Conservation (phyloP, 2,888 invertebrate genomes). For the Eugnorisma glareosa region DNA sequence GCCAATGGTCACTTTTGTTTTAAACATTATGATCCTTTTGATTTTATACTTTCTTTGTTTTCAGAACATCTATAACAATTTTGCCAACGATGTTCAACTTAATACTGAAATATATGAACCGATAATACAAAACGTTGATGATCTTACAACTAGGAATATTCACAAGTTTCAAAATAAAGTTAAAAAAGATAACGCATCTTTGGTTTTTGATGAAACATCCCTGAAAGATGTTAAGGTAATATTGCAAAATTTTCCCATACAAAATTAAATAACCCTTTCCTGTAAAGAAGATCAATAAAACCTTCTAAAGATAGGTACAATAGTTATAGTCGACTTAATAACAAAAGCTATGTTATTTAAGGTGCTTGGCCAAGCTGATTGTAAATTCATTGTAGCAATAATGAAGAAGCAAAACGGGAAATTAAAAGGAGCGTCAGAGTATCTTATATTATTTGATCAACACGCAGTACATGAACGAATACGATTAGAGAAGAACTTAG, state of each 20-base stretch:
- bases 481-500: conserved; percentile 92
- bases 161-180: conserved; percentile 77
- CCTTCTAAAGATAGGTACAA: neutral
- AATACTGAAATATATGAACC: conserved; percentile 85
- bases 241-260: neutral
- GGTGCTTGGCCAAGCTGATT: conserved; percentile 94
- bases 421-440: conserved; percentile 80
- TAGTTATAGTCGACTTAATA: no score
- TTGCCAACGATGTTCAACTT: conserved; percentile 86
- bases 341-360: conserved; percentile 67
- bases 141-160: conserved; percentile 73
- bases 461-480: conserved; percentile 97
- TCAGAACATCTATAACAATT: conserved; percentile 83
- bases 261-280: neutral
- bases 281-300: neutral
- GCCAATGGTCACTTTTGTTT: neutral
- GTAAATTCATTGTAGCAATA: conserved; percentile 92
- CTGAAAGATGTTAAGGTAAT: conserved; percentile 79
- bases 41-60: conserved; percentile 55
- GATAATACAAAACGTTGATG: conserved; percentile 74
- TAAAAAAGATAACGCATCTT: conserved; percentile 75
- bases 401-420: conserved; percentile 71
- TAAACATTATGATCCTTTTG: neutral
- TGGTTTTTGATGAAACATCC: conserved; percentile 79
- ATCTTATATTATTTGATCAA: conserved; percentile 94